phyloP scores from a whole-genome alignment of 1,140 invertebrate genomes.

The Calliphora vicina region DNA sequence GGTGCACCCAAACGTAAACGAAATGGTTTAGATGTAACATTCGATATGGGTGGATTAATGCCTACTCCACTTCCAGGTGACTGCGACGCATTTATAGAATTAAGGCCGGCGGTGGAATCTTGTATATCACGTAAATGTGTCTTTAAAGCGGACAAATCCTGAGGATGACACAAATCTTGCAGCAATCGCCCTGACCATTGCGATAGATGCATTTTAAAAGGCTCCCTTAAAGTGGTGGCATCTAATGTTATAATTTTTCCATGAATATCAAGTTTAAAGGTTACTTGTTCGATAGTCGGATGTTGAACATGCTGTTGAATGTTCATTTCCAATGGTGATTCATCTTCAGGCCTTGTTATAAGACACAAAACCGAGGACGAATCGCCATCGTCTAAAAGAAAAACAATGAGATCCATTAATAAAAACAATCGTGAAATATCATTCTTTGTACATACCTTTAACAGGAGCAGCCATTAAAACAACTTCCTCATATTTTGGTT shows the following conservation, averaged over 20 bases:
- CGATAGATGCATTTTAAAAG: conserved; percentile 73
- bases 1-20: conserved; percentile 75
- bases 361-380: conserved; percentile 73
- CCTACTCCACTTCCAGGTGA: conserved; percentile 46
- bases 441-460: conserved; percentile 48
- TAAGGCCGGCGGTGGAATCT: conserved; percentile 68
- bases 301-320: conserved; percentile 64
- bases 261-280: conserved; percentile 86
- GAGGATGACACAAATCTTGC: conserved; percentile 80
- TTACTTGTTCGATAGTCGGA: conserved; percentile 84
- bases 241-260: conserved; percentile 86
- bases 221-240: conserved; percentile 72
- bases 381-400: conserved; percentile 77
- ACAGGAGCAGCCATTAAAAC: conserved; percentile 68
- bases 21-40: conserved; percentile 73
- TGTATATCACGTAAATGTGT: conserved; percentile 80
- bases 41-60: conserved; percentile 46
- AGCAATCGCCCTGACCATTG: conserved; percentile 67
- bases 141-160: conserved; percentile 76
- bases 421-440: too few species aligned
- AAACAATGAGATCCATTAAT: conserved; percentile 54
- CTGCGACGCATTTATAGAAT: conserved; percentile 47
- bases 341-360: conserved; percentile 84
- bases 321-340: conserved; percentile 71
- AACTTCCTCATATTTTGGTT: conserved; percentile 68